Base-by-base conservation (phyloP, 2,888 invertebrate genomes). In the Anagyrus pseudococci region DNA sequence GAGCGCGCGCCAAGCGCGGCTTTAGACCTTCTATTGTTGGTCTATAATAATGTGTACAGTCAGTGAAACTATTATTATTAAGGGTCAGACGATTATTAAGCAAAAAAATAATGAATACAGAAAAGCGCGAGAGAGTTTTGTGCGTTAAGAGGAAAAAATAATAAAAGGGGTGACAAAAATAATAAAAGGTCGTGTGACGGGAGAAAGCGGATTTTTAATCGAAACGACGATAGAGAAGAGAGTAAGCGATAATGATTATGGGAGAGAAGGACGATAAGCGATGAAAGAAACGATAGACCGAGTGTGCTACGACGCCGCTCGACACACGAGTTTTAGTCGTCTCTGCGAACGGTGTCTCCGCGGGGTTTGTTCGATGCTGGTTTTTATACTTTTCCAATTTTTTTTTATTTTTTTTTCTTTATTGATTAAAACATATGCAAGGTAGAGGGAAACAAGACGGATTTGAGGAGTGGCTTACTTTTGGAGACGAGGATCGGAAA, bases 1-100 rank as follows among this genome's bases (percentile, higher is more conserved):
- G 74, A 71, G 76, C 76, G 74, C 71, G 76, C 76, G 78, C 74
- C 70, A 73, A 74, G 77, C 76, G 78, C 75, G 69, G 70, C 68
- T 73, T n/a, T 75, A 79, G 80, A 80, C 79, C 78, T 77, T 75
- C 76, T 78, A 79, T 80, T 78, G 80, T 80, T 80, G 80, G 80
- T 80, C 80, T 79, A 78, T 80, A 80, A 67, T 13, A 37, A 80
- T 75, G 77, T 80, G 80, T 80, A 80, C 80, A 80, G 80, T 80
- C 80, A 78, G 79, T 79, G 77, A 80, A 80, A 79, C 77, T 80
- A 80, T 80, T 80, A 80, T 78, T 79, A 80, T 78, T 80, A 80
- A 79, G 79, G 75, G 75, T 79, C 77, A 75, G 77, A 72, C 75
- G 74, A 61, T 63, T 63, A 49, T 19, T 25, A 47, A 47, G 23